A percentile compares a stretch with the other conserved stretches of the same genome.
Conservation (phyloP, 2,113 vertebrate genomes). For the Eurystomus gularis region DNA sequence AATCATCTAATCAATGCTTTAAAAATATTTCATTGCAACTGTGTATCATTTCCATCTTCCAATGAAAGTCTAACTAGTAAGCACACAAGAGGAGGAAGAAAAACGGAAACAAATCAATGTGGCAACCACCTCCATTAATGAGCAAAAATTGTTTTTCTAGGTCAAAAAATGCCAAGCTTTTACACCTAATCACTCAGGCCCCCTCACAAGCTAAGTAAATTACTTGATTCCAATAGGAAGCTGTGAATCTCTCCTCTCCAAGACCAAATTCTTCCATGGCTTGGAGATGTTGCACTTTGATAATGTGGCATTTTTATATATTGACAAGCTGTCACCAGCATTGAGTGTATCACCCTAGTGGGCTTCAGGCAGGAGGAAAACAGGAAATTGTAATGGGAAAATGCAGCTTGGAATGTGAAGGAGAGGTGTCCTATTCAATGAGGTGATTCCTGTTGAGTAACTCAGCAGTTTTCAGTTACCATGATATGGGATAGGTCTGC, state of each 20-base stretch:
- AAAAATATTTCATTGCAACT: neutral
- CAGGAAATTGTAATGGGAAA: neutral
- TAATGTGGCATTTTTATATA: neutral
- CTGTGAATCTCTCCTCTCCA: neutral
- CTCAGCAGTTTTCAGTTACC: neutral
- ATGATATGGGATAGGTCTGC: neutral
- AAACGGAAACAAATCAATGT: neutral
- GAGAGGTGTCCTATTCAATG: neutral
- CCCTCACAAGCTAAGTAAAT: slow-evolving; percentile 14
- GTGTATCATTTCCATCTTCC: neutral
- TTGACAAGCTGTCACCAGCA: slow-evolving; percentile 30
- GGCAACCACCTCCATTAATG: neutral
- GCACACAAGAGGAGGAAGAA: neutral
- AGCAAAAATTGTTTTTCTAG: neutral
- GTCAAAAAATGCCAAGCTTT: slow-evolving; percentile 1
- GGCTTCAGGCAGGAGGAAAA: neutral
- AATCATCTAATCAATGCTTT: neutral
- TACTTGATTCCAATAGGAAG: slow-evolving; percentile 30
- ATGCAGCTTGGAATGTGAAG: neutral
- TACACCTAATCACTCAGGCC: neutral
- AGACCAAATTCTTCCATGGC: slow-evolving; percentile 29
- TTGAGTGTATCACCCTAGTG: neutral
- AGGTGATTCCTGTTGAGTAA: neutral
- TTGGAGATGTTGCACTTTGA: neutral
- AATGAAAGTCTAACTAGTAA: neutral